Evolutionary conservation across 2,888 invertebrate genomes (phyloP), one percentile per base, ranked within the genome.

Genomic region (Podotricha telesiphe): DNA sequence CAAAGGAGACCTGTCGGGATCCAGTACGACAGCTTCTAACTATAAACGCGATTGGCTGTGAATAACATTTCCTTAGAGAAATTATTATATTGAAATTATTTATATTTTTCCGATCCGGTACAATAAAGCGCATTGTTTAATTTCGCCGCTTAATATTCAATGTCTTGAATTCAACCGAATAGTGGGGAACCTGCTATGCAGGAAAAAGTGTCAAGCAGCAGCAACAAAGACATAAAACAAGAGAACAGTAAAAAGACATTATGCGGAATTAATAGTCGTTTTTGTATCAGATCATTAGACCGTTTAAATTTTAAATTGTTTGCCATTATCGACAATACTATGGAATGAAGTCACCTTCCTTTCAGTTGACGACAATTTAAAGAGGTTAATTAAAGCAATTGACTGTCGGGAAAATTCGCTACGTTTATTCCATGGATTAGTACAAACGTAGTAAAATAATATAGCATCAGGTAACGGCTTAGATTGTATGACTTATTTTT

Each of bases 241-340:
- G 69, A 73, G 74, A 74, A 20, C 47, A 72, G 71, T 50, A 75
- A 73, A 69, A 78, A 78, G 77, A 76, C 75, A 50, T 50, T 61
- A 64, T 76, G 78, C 73, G 78, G 77, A 69, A 67, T 70, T 69
- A 72, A 65, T 40, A 73, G 76, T 69, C 6, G 50, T 66, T 66
- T 64, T 67, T 55, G 55, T 55, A 47, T 67, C 75, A 74, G 74
- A 75, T 76, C 73, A 73, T 73, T 77, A 65, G 74, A 76, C 76
- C 77, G 66, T 66, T 70, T 74, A 74, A 83, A 86, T 85, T 79
- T 79, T 73, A 72, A 75, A 79, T 79, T 82, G 82, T 81, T 81
- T 78, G 78, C 78, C 78, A 77, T 78, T 73, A 79, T 79, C 78
- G 75, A 76, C 79, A 76, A 82, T 80, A 66, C 68, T 61, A 66